Evolutionary conservation across 2,113 vertebrate species (phyloP).

Genomic region (Tragelaphus scriptus): DNA sequence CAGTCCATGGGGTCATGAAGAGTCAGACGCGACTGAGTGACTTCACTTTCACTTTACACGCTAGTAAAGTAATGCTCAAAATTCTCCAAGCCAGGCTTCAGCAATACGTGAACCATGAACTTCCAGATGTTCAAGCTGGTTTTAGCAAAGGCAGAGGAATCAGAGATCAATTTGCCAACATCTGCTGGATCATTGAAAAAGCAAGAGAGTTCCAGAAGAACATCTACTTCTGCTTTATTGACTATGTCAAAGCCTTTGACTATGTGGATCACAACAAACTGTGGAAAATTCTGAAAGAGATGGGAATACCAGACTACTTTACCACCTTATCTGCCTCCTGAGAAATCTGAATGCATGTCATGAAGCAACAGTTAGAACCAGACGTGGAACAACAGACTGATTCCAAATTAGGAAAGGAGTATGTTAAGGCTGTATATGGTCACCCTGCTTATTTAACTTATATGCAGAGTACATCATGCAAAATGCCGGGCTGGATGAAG

Average conservation of each 20-base stretch:
- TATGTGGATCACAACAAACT: neutral
- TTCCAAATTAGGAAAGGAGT: neutral
- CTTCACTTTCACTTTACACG: neutral
- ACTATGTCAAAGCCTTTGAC: neutral
- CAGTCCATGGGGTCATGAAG: too few relatives aligned
- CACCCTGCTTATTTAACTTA: neutral
- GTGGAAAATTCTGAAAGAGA: neutral
- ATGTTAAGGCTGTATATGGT: neutral
- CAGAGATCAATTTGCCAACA: neutral
- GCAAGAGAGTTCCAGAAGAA: neutral
- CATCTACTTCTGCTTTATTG: neutral
- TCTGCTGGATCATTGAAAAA: neutral
- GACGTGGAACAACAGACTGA: neutral
- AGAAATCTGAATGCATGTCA: neutral
- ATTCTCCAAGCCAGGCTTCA: neutral
- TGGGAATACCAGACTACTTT: neutral
- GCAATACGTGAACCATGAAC: accelerated
- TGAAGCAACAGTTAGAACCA: neutral
- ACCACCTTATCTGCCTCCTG: neutral
- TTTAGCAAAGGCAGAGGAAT: neutral
- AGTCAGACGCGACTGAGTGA: too few relatives aligned
- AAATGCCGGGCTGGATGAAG: neutral
- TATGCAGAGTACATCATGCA: neutral
- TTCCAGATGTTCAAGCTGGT: neutral
- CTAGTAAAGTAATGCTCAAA: neutral